Evolutionary conservation across 2,888 invertebrate species (phyloP), one percentile per base, ranked within the genome.

Genomic region (Aporophyla nigra): DNA sequence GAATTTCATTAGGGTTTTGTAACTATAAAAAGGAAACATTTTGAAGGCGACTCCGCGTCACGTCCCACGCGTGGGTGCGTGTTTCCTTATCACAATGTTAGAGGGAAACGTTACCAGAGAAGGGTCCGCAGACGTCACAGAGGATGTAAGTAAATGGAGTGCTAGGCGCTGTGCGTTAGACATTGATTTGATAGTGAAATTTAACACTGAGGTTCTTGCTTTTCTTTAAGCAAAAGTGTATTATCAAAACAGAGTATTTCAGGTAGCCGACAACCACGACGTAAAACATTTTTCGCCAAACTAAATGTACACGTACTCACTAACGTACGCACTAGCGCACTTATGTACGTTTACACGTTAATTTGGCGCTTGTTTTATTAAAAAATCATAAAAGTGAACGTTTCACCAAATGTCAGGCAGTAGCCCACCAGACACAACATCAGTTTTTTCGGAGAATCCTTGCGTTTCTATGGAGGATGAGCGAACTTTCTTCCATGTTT

Each of bases 41-140:
- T 46, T 24, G 16, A 49, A 24, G 33, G 27, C 24, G 27, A 16
- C 14, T 33, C n/a, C 12, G 16, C 49, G 58, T 68, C 75, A 75
- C 84, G 70, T 80, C 51, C 43, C 27, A 1, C 66, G 40, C 74
- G 51, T 68, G 61, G 58, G 51, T 19, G 49, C 58, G 14, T 58
- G 78, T 53, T 79, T 27, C 67, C 67, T 82, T 84, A 82, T 82
- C 82, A 59, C 67, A 51, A 46, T 56, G 54, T 63, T 56, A 33
- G 43, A 24, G 49, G 62, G 53, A 67, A 83, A 73, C 67, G 27
- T 74, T 74, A 58, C 61, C 56, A 14, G 24, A 71, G 27, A 65
- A 56, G 21, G 65, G 56, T 74, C 24, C 16, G 9, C 14, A 1
- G 9, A 1, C 7, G 12, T 12, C 5, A 40, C 40, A 12, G 40